Conservation (phyloP, 2,797 vertebrate species). For the Phataginus tricuspis region DNA sequence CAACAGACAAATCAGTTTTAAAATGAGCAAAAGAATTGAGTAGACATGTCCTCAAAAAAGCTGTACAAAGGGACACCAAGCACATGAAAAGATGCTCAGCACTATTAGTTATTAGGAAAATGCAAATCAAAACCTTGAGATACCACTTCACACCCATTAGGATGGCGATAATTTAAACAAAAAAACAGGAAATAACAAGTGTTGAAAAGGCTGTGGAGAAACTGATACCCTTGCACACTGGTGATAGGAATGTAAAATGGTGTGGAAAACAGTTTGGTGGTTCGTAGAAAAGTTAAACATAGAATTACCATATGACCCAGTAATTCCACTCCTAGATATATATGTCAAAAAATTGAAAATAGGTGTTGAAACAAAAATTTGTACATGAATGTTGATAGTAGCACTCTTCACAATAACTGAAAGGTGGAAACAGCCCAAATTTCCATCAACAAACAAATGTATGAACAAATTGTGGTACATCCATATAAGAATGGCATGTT, state of each 20-base stretch:
- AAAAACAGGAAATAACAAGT: neutral
- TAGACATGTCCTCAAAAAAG: neutral
- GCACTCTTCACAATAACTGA: neutral
- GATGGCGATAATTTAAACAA: neutral
- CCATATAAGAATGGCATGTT: neutral
- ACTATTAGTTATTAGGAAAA: neutral
- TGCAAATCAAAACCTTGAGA: neutral
- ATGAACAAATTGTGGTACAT: neutral
- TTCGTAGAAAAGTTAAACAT: neutral
- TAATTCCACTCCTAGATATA: neutral
- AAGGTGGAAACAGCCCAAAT: neutral
- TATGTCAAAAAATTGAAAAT: neutral
- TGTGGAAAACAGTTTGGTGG: neutral
- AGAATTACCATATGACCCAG: neutral
- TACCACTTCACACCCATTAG: neutral
- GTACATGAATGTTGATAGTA: neutral
- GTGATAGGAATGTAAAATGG: neutral
- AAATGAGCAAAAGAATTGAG: neutral
- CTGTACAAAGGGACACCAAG: neutral
- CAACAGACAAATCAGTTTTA: neutral
- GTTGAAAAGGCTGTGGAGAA: neutral
- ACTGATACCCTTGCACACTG: neutral
- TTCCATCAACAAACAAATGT: neutral
- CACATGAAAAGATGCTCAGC: neutral
- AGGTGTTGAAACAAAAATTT: neutral